Evolutionary conservation across 2,888 invertebrate species (phyloP), one percentile per base, ranked within the genome.

Genomic region (Urechis unicinctus): DNA sequence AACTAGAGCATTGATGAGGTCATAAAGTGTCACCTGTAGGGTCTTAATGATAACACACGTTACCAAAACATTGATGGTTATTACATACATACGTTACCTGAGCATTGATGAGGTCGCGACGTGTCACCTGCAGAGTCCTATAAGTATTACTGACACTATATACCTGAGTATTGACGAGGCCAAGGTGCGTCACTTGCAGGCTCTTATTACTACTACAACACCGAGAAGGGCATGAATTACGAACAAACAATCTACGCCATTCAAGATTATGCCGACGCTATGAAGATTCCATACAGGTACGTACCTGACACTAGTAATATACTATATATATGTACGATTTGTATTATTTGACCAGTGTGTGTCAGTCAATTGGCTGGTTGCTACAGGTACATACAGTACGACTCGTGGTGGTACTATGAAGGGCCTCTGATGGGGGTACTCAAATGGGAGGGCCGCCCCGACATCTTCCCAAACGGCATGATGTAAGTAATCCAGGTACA

Each of bases 371-470:
- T 9, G 9, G 21, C 26, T 9, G 9, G 9, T 49, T 9, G 22
- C 52, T 24, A 21, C 55, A 67, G 66, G 50, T 66, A 66, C 51
- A 28, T 66, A 5, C 65, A 67, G 50, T 58, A 64, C n/a, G 66
- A 66, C 36, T 64, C 64, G n/a, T 67, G 66, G 66, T 67, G 62
- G 59, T 67, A 67, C 50, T 50, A 49, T 6, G 62, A 63, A 44
- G 66, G 62, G 3, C 50, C 54, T 9, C 1, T 13, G 13, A 50
- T 56, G 26, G 65, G 63, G 6, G 64, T 67, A 6, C 59, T 55
- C 2, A 57, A 57, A n/a, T 67, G 66, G 63, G 59, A 57, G 5
- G 47, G 60, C 21, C 50, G 53, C 56, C 56, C 58, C 24, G 42
- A 46, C n/a, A 46, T 62, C 13, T 65, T 66, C 50, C 66, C 67